Conservation (phyloP, 2,797 vertebrate genomes). For the Sebastiscus albofasciatus region DNA sequence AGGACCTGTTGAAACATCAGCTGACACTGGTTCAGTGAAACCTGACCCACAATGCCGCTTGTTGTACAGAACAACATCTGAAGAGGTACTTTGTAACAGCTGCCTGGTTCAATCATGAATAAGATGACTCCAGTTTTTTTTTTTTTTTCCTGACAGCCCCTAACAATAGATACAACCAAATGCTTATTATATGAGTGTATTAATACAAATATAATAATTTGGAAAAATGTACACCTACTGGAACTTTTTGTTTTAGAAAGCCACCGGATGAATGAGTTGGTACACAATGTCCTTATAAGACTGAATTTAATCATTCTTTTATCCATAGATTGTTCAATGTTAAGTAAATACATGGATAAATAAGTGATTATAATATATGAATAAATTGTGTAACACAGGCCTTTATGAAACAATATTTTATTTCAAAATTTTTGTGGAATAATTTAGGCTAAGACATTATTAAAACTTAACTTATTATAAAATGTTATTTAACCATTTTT, state of each 20-base stretch:
- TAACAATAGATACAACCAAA: background rate
- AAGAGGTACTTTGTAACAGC: constrained; percentile 35
- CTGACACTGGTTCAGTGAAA: constrained; percentile 49
- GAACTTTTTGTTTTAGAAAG: background rate
- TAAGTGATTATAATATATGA: background rate
- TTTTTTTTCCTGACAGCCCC: background rate
- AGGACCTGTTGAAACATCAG: constrained; percentile 38
- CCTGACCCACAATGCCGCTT: constrained; percentile 23
- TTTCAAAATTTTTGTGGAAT: no score
- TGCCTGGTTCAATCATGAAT: constrained; percentile 19
- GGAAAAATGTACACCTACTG: background rate
- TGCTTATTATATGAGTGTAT: background rate
- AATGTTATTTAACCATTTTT: background rate
- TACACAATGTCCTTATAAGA: background rate
- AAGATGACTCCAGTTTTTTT: background rate
- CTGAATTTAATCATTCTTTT: background rate
- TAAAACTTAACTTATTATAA: background rate
- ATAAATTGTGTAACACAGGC: background rate
- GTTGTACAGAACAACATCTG: constrained; percentile 30
- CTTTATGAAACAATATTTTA: background rate
- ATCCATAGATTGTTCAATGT: background rate
- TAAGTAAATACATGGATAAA: background rate
- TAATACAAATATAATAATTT: background rate
- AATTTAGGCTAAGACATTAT: background rate
- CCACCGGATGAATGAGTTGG: background rate